Percentiles rank a stretch among this genome's conserved stretches.
phyloP scores from a whole-genome alignment of 1,140 invertebrate species.

The Drosophila littoralis region DNA sequence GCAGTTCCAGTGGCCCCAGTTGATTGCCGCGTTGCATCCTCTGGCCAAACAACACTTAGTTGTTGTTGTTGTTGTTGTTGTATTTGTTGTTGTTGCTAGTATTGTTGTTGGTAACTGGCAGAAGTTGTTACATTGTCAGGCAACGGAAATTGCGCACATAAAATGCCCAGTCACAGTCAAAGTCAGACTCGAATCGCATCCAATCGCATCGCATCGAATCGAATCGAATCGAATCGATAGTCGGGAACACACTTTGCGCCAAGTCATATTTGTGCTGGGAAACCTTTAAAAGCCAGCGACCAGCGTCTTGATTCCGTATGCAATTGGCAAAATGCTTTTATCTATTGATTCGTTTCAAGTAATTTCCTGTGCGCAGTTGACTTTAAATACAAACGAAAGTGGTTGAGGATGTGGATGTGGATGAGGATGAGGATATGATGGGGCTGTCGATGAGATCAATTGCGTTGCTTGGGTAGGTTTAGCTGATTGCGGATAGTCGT shows the following conservation, averaged over 20 bases:
- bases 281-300: not conserved
- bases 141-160: conserved; percentile 77
- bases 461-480: not conserved
- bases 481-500: conserved; percentile 14
- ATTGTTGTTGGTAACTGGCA: conserved; percentile 57
- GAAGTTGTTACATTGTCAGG: conserved; percentile 78
- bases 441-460: not conserved
- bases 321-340: conserved; percentile 75
- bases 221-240: conserved; percentile 16
- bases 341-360: conserved; percentile 75
- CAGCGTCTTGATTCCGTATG: conserved; percentile 35
- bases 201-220: conserved; percentile 9
- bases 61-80: conserved; percentile 17
- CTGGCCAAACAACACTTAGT: conserved; percentile 11
- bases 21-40: conserved; percentile 24
- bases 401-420: not conserved
- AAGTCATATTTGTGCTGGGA: conserved; percentile 31
- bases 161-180: conserved; percentile 44
- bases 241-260: conserved; percentile 28
- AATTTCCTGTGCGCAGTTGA: conserved; percentile 65
- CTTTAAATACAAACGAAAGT: conserved; percentile 5
- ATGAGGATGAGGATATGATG: conserved; percentile 9
- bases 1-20: conserved; percentile 3
- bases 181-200: conserved; percentile 38
- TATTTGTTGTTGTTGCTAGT: conserved; percentile 18